Percentiles rank a stretch among this genome's conserved stretches.
Conservation (phyloP, 2,888 invertebrate species). For the Itoplectis maculator region DNA sequence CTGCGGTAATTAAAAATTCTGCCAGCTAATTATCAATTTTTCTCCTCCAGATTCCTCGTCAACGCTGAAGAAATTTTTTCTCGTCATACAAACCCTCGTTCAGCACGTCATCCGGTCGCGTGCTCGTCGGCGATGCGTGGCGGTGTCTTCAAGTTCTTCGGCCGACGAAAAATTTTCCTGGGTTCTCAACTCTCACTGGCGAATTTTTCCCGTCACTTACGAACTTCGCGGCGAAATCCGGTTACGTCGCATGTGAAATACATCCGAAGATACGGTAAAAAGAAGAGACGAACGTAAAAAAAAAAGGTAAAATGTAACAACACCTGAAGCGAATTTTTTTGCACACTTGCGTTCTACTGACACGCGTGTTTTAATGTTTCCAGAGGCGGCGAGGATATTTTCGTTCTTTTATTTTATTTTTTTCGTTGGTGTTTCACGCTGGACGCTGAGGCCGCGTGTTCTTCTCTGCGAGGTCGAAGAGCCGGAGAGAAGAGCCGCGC, state of each 20-base stretch:
- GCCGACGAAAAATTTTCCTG: not conserved
- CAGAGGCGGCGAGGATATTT: not conserved
- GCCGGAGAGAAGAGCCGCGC: conserved; percentile 58
- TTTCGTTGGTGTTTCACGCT: too few relatives aligned
- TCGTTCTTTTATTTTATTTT: too few relatives aligned
- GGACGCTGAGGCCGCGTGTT: conserved; percentile 24
- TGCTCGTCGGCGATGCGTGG: conserved; percentile 5
- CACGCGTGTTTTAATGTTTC: not conserved
- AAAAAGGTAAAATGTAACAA: not conserved
- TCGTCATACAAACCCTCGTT: conserved; percentile 32
- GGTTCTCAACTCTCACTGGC: conserved; percentile 27
- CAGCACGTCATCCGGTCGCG: conserved; percentile 8
- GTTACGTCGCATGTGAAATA: conserved; percentile 3
- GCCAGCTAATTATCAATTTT: not conserved
- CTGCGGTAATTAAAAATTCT: not conserved
- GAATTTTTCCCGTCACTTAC: not conserved
- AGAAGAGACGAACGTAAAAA: not conserved
- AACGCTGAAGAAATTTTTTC: conserved; percentile 13
- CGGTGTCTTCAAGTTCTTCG: conserved; percentile 9
- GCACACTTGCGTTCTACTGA: not conserved
- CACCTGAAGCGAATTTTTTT: not conserved
- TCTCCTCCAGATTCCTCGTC: not conserved
- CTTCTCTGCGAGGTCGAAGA: conserved; percentile 26
- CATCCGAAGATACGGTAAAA: not conserved
- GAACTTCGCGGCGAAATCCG: not conserved